These are phyloP conservation scores for Sorex araneus DNA, from an alignment of 2,113 vertebrate genomes.

Conservation along the genomic window DNA sequence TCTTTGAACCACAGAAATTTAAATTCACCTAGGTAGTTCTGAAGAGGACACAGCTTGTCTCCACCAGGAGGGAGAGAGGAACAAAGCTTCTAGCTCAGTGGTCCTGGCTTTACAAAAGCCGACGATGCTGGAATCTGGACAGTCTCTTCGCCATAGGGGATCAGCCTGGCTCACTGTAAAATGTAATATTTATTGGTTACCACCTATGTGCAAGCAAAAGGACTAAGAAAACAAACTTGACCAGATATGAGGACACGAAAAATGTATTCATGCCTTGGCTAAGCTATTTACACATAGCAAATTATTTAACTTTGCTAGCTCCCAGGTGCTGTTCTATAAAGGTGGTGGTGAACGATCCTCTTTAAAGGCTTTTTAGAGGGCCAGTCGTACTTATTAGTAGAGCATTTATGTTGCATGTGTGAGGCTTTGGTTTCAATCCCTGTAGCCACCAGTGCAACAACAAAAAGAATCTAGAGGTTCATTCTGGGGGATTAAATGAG, in stretches of 20 bases:
- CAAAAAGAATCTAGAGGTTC: not conserved
- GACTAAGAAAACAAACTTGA: not conserved
- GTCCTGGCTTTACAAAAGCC: constrained; percentile 11
- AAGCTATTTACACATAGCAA: not conserved
- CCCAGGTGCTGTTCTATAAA: not conserved
- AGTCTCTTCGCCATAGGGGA: not conserved
- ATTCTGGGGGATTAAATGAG: not conserved
- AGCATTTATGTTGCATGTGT: too few species aligned
- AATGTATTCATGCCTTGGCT: not conserved
- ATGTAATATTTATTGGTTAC: not conserved
- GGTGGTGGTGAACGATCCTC: not conserved
- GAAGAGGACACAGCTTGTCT: constrained; percentile 66
- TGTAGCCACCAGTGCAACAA: too few species aligned
- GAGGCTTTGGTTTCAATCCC: too few species aligned
- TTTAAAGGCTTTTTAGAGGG: too few species aligned
- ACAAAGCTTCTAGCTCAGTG: constrained; percentile 33
- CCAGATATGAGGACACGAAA: not conserved
- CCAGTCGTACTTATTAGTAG: too few species aligned
- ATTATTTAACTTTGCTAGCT: not conserved
- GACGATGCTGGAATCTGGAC: not conserved
- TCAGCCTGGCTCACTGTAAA: not conserved
- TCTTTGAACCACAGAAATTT: constrained; percentile 76
- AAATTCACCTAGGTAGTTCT: constrained; percentile 56
- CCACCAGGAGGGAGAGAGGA: constrained; percentile 24
- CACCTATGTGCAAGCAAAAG: not conserved